Base-by-base conservation (phyloP, 2,113 vertebrate genomes). In the Brachirus orientalis region DNA sequence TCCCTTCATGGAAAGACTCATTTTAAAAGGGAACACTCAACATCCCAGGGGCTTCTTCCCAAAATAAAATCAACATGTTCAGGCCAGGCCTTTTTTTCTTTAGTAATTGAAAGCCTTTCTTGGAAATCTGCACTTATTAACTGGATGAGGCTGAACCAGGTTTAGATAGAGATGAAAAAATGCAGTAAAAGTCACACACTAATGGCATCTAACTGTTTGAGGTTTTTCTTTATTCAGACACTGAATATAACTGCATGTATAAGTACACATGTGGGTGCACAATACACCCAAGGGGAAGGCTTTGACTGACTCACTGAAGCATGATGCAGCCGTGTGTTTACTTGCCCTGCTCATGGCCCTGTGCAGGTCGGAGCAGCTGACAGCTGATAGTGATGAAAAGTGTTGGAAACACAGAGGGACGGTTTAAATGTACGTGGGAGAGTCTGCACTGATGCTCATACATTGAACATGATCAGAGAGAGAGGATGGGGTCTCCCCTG, bases 301-400 rank as follows among this genome's bases (percentile, higher is more conserved):
- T 22, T 57, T 8, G 40, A 19, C 19, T 4, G 8, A 56, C 16
- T 45, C 18, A 4, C 2, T 20, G 41, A 47, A 47, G 44, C 41
- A 3, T 2, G 11, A 58, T 37, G 17, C 73, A 6, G 47, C 3
- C 51, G 28, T 41, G 65, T 69, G 73, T 73, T 85, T 69, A 58
- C 66, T 72, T 69, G 33, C 72, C 80, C 83, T 19, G 13, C 50
- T 59, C 51, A 19, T 50, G 77, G 76, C 69, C 77, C 72, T 16
- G 59, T 65, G 63, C 81, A 79, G 75, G 72, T 70, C 50, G 22
- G 45, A 62, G 63, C 72, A 46, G 84, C 71, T 81, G 84, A 63
- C 74, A 66, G 74, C 68, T 50, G 45, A 50, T 14, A 0, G 65
- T 19, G 74, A 66, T 80, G 80, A 75, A 75, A 68, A 37, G 62